Evolutionary conservation across 2,888 invertebrate species (phyloP), one percentile per base, ranked within the genome.

Genomic region (Noctua pronuba): DNA sequence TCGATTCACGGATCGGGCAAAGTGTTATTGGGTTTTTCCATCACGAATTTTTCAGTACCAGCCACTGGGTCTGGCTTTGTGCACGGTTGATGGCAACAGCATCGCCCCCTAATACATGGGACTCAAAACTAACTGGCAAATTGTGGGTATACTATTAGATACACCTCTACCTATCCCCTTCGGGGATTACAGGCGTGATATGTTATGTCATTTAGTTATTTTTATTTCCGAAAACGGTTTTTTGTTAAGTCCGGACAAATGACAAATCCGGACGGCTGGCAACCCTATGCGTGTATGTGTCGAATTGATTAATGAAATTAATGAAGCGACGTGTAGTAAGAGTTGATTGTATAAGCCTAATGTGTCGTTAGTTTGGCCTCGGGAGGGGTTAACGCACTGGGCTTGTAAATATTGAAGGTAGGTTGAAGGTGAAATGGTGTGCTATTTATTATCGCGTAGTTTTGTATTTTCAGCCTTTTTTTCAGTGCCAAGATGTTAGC

Each of bases 271-370:
- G 28, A 28, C 11, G 10, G 21, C 10, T 65, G n/a, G 18, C 44
- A 65, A 18, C 65, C 65, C 77, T 69, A 69, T 62, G 21, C 68
- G 38, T 65, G 69, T 86, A 74, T 73, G 80, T 79, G 72, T 73
- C 64, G 70, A 80, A 83, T 85, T 85, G 80, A 85, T 85, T 86
- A 86, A 85, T 85, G 64, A 83, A 86, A 86, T 84, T 86, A 84
- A 84, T 84, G 79, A 83, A 84, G 83, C 86, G 55, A 44, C 83
- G 49, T 67, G 69, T 76, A 70, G 85, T 82, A 46, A 83, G 79
- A 83, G 75, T 83, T 86, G 84, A 86, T 83, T 86, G 73, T 83
- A 69, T 85, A 75, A 83, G 64, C 65, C 75, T 73, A 83, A 86
- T 86, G 67, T 83, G 79, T 84, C 73, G 86, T 83, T 85, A 68